Base-by-base conservation (phyloP, 1,140 invertebrate species). In the Leptinotarsa texana region DNA sequence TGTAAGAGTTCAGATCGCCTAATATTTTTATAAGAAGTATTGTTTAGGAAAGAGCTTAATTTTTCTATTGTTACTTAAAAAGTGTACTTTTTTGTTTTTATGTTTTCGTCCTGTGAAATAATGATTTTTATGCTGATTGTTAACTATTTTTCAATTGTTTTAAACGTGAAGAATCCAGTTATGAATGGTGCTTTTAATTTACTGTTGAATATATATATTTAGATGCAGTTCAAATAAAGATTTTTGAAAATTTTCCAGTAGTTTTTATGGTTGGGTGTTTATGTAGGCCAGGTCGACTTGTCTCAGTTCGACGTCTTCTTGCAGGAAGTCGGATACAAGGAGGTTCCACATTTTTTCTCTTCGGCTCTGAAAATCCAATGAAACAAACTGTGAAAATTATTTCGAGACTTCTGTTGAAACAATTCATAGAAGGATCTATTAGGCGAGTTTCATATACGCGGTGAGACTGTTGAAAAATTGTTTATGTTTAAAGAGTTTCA, bases 271-370 rank as follows among this genome's bases (percentile, higher is more conserved):
- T 61, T 75, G 74, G 49, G 74, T 78, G 49, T 78, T 78, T 24
- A 78, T 75, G 33, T 75, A 78, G 18, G 74, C 74, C 42, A 78
- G 24, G 21, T 61, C 74, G 8, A 78, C 68, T 68, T 75, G 33
- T 24, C 77, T 18, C 4, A 78, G 68, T 68, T 78, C 77, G 24
- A 47, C 67, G 48, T 78, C 76, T 74, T 78, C 76, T 47, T 70
- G 65, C 6, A 75, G 21, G 13, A 69, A 75, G 63, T 78, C 77
- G 1, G 69, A 24, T 24, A 61, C 71, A 2, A 72, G 69, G 42
- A 75, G 62, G 57, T 66, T 62, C 13, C 49, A n/a, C 13, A 78
- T 51, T 63, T 61, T 73, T 24, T 51, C 49, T 48, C 71, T 72
- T 22, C 77, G 63, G 8, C 18, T 49, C 69, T 73, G 67, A 11